Percentiles rank a stretch among this genome's conserved stretches.
phyloP scores from a whole-genome alignment of 2,113 vertebrate genomes.

The Bambusicola thoracicus region DNA sequence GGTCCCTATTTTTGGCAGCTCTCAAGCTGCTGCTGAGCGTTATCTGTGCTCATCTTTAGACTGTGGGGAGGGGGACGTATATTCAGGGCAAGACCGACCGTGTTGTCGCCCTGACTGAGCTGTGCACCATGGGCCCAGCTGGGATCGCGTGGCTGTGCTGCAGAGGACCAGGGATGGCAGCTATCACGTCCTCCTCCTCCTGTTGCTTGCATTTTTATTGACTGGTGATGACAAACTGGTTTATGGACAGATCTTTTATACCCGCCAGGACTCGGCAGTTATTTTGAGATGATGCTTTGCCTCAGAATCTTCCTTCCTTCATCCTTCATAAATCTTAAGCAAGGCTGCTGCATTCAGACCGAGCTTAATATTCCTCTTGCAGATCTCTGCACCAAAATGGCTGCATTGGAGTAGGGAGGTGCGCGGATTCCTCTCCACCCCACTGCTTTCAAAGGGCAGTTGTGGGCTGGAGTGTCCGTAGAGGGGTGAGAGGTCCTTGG shows the following conservation, averaged over 20 bases:
- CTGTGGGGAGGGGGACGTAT: fast-evolving
- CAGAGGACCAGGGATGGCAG: neutral
- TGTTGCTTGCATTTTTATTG: slow-evolving; percentile 52
- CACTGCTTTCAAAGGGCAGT: neutral
- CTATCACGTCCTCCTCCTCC: neutral
- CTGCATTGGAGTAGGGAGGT: neutral
- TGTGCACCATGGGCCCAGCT: fast-evolving
- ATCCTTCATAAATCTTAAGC: slow-evolving; percentile 74
- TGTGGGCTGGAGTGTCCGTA: neutral
- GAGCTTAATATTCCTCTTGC: slow-evolving; percentile 75
- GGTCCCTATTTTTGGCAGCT: neutral
- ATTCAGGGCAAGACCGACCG: neutral
- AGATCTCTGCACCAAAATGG: slow-evolving; percentile 75
- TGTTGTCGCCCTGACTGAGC: neutral
- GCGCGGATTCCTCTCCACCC: neutral
- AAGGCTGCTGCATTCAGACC: slow-evolving; percentile 71
- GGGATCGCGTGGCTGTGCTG: fast-evolving
- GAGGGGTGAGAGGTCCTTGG: neutral
- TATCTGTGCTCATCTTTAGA: fast-evolving
- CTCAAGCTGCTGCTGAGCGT: fast-evolving
- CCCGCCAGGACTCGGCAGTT: slow-evolving; percentile 67
- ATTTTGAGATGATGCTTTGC: slow-evolving; percentile 72
- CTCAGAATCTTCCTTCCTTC: slow-evolving; percentile 72
- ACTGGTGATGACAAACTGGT: slow-evolving; percentile 69
- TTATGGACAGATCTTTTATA: slow-evolving; percentile 72